Percentiles rank a stretch among this genome's conserved stretches.
These are phyloP conservation scores for Lagodon rhomboides DNA, from an alignment of 2,797 vertebrate species.

Conservation along the genomic window DNA sequence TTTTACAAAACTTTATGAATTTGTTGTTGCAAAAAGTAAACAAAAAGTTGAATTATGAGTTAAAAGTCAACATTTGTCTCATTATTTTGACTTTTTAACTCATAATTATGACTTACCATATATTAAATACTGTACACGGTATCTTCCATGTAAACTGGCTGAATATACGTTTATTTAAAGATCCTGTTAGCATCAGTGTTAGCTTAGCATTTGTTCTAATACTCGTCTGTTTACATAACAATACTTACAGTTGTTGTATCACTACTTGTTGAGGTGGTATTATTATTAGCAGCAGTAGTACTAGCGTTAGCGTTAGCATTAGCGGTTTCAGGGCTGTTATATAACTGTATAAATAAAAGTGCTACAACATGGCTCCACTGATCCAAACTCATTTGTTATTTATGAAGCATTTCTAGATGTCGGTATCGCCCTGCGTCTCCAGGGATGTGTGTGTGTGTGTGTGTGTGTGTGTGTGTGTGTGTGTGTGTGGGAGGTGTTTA, in stretches of 20 bases:
- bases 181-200: neutral
- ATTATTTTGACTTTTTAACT: too few species aligned
- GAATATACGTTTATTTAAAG: too few species aligned
- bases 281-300: slow-evolving; percentile 5
- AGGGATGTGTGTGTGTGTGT: slow-evolving; percentile 34
- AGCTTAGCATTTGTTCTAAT: neutral
- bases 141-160: too few species aligned
- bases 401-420: slow-evolving; percentile 49
- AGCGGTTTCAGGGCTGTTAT: slow-evolving; percentile 24
- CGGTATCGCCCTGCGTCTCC: slow-evolving; percentile 8
- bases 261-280: neutral
- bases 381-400: slow-evolving; percentile 55
- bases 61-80: too few species aligned
- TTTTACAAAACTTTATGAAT: too few species aligned
- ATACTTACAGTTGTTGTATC: neutral
- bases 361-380: slow-evolving; percentile 33
- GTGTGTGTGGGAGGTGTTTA: slow-evolving; percentile 64
- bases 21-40: too few species aligned
- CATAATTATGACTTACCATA: too few species aligned
- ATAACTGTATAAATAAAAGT: slow-evolving; percentile 48
- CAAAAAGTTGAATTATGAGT: too few species aligned
- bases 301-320: slow-evolving; percentile 11
- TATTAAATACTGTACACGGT: too few species aligned
- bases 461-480: slow-evolving; percentile 36
- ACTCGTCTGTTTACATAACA: neutral